A percentile compares a stretch with the other conserved stretches of the same genome.
Evolutionary conservation across 2,888 invertebrate species (phyloP).

Genomic region (Asteroscopus sphinx): DNA sequence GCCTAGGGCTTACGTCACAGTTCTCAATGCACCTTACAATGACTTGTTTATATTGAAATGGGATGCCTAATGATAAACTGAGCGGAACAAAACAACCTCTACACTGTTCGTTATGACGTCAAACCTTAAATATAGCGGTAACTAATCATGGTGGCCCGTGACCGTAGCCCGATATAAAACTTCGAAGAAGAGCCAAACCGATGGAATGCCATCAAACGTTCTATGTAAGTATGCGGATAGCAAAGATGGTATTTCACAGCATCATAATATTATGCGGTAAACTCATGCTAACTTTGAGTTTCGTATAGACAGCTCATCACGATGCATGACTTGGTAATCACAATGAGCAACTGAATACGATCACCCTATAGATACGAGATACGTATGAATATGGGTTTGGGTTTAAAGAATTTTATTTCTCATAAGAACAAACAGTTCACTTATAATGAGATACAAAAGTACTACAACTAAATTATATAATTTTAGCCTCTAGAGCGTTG

Average conservation of each 20-base stretch:
- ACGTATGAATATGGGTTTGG: too few species aligned
- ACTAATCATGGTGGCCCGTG: constrained; percentile 39
- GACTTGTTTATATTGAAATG: constrained; percentile 32
- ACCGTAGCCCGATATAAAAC: constrained; percentile 35
- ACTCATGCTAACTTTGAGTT: too few species aligned
- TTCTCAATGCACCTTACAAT: constrained; percentile 40
- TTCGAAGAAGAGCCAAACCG: constrained; percentile 20
- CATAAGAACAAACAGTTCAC: too few species aligned
- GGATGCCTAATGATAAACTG: constrained; percentile 27
- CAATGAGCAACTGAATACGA: too few species aligned
- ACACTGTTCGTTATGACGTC: constrained; percentile 33
- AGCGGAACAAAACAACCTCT: constrained; percentile 37
- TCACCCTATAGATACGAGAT: too few species aligned
- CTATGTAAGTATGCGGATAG: constrained; percentile 11
- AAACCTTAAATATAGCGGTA: constrained; percentile 31
- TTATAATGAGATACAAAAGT: too few species aligned
- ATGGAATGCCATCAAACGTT: constrained; percentile 23
- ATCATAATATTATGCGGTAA: too few species aligned
- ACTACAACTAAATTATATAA: too few species aligned
- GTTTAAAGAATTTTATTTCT: too few species aligned
- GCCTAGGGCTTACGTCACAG: constrained; percentile 37
- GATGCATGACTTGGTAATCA: too few species aligned
- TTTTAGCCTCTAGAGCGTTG: too few species aligned
- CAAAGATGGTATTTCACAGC: constrained; percentile 3
- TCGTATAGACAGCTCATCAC: too few species aligned